These are phyloP conservation scores for Drosophila multiciliata DNA, from an alignment of 2,888 invertebrate species.

Conservation along the genomic window DNA sequence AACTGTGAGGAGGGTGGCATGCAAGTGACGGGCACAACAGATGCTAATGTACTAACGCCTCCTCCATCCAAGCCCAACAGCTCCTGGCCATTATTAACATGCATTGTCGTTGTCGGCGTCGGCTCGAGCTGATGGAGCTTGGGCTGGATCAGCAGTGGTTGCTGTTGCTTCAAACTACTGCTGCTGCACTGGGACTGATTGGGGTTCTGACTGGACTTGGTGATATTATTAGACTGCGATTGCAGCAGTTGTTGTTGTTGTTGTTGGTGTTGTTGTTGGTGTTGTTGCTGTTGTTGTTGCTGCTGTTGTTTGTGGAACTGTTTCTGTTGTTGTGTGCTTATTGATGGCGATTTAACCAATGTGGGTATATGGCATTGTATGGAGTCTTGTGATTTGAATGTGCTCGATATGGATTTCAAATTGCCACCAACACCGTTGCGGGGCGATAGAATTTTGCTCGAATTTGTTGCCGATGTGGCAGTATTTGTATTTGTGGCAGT, in stretches of 20 bases:
- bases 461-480: conserved; percentile 74
- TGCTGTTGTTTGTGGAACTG: conserved; percentile 74
- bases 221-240: not conserved
- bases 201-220: conserved; percentile 29
- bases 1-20: conserved; percentile 85
- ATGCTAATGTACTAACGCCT: conserved; percentile 82
- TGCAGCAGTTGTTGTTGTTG: conserved; percentile 7
- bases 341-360: conserved; percentile 84
- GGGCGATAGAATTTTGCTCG: conserved; percentile 84
- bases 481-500: conserved; percentile 65
- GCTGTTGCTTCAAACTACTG: conserved; percentile 81
- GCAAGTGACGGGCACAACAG: conserved; percentile 82
- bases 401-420: conserved; percentile 84
- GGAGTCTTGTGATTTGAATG: conserved; percentile 85
- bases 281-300: conserved; percentile 34
- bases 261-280: conserved; percentile 19
- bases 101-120: conserved; percentile 40
- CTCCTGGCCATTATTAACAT: conserved; percentile 68
- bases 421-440: conserved; percentile 80
- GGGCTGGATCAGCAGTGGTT: conserved; percentile 82
- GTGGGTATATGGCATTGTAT: conserved; percentile 85
- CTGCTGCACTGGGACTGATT: conserved; percentile 56
- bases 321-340: conserved; percentile 82
- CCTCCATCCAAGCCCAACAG: conserved; percentile 75
- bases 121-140: conserved; percentile 78